phyloP scores from a whole-genome alignment of 1,140 invertebrate species.

The Atta colombica region DNA sequence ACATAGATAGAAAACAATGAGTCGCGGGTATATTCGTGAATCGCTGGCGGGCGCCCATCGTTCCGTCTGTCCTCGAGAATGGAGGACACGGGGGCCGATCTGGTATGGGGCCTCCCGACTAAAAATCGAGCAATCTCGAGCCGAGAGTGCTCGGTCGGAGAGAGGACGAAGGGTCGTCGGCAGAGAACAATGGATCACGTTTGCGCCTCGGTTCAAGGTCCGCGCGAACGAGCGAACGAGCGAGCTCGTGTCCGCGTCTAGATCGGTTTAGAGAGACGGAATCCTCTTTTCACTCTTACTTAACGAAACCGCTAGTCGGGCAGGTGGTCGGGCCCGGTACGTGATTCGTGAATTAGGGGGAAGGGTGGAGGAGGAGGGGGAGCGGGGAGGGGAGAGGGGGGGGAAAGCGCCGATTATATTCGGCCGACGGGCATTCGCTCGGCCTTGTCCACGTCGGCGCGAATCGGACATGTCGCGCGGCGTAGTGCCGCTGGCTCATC shows the following conservation, averaged over 20 bases:
- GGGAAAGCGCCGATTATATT: constrained; percentile 32
- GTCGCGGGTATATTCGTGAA: constrained; percentile 34
- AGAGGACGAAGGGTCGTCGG: constrained; percentile 72
- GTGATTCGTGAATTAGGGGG: constrained; percentile 62
- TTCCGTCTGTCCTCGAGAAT: constrained; percentile 59
- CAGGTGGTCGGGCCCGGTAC: constrained; percentile 36
- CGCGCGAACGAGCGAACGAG: constrained; percentile 21
- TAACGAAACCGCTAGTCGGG: constrained; percentile 44
- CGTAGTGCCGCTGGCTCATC: background rate
- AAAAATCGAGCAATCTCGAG: constrained; percentile 75
- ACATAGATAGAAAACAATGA: constrained; percentile 49
- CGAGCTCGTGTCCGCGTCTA: constrained; percentile 50
- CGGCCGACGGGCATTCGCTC: constrained; percentile 22
- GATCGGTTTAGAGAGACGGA: constrained; percentile 64
- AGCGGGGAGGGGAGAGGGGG: background rate
- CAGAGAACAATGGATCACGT: constrained; percentile 76
- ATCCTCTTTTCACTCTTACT: constrained; percentile 61
- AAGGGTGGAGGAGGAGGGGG: too few species aligned
- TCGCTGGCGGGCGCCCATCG: constrained; percentile 27
- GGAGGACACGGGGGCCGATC: constrained; percentile 67
- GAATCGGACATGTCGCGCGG: constrained; percentile 1
- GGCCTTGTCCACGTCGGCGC: constrained; percentile 31
- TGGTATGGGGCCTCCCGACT: constrained; percentile 53
- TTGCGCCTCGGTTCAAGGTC: constrained; percentile 76
- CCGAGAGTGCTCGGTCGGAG: constrained; percentile 34